Base-by-base conservation (phyloP, 2,888 invertebrate species). In the Phymatocera aterrima region DNA sequence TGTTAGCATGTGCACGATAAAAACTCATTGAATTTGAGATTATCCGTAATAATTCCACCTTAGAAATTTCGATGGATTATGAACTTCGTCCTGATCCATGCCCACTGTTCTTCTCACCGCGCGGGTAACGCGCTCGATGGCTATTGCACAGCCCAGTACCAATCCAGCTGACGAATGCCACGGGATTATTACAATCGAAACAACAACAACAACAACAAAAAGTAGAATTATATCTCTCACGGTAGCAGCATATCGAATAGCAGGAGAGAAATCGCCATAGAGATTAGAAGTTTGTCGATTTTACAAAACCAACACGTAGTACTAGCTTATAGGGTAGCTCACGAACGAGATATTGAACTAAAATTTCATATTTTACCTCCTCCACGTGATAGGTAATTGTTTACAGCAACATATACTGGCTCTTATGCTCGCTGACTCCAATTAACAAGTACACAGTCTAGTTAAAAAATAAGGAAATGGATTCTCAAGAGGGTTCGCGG, bases 401-500 rank as follows among this genome's bases (percentile, higher is more conserved):
- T 68, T 12, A 15, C 48, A 31, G 72, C 72, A 51, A 48, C 18
- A 34, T 72, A 72, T 18, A n/a, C 51, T n/a, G 31, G 48, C 18
- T 72, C 72, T 72, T 46, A 74, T 60, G 21, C 60, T 48, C 70
- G 34, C 70, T 40, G 65, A 79, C 70, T 82, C 77, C 68, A 78
- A 80, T 65, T 83, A 82, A 80, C 15, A 18, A 51, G 51, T 72
- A 72, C 24, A 75, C 57, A 75, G 57, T 75, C 75, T 75, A 75
- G 75, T 75, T 75, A 75, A 57, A n/a, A 40, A 54, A 72, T 31
- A 75, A 43, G 40, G 75, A 77, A 78, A 89, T 89, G 89, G 89
- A 89, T 80, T 85, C 86, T 80, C 87, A 85, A 83, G 84, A 85
- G 81, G 83, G 85, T 78, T 82, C 87, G 70, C 86, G 86, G 12